Evolutionary conservation across 2,113 vertebrate genomes (phyloP).

Genomic region (Amblyopsis rosae): DNA sequence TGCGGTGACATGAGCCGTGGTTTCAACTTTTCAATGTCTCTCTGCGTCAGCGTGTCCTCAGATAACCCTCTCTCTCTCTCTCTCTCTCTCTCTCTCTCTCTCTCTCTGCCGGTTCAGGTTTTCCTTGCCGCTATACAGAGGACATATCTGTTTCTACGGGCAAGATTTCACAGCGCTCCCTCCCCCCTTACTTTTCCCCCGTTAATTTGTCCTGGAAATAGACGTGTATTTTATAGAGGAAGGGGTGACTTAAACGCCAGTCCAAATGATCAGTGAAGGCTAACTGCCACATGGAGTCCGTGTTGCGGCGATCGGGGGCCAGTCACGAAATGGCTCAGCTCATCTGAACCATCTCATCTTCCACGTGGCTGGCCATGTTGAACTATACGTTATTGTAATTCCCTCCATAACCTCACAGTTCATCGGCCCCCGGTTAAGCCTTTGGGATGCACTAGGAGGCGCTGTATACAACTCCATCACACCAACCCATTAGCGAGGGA

Average conservation of each 20-base stretch:
- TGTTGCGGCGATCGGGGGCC: slow-evolving; percentile 15
- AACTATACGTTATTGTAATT: neutral
- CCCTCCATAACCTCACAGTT: neutral
- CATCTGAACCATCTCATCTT: slow-evolving; percentile 20
- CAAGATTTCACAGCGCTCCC: neutral
- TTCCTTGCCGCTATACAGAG: slow-evolving; percentile 22
- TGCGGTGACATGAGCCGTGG: slow-evolving; percentile 53
- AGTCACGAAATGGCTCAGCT: neutral
- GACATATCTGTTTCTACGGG: slow-evolving; percentile 21
- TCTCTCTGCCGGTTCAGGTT: neutral
- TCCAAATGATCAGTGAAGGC: neutral
- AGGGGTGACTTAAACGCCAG: neutral
- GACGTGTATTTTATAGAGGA: neutral
- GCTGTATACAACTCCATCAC: slow-evolving; percentile 64
- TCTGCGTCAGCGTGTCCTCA: slow-evolving; percentile 59
- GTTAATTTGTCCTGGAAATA: neutral
- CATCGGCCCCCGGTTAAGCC: neutral
- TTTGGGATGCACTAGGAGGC: slow-evolving; percentile 67
- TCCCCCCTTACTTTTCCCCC: neutral
- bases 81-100: neutral
- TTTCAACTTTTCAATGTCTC: slow-evolving; percentile 58
- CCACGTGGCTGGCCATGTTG: slow-evolving; percentile 33
- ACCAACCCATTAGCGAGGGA: slow-evolving; percentile 8
- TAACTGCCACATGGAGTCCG: neutral
- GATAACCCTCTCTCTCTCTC: slow-evolving; percentile 55